Evolutionary conservation across 2,888 invertebrate species (phyloP), one percentile per base, ranked within the genome.

Genomic region (Molorchus minor): DNA sequence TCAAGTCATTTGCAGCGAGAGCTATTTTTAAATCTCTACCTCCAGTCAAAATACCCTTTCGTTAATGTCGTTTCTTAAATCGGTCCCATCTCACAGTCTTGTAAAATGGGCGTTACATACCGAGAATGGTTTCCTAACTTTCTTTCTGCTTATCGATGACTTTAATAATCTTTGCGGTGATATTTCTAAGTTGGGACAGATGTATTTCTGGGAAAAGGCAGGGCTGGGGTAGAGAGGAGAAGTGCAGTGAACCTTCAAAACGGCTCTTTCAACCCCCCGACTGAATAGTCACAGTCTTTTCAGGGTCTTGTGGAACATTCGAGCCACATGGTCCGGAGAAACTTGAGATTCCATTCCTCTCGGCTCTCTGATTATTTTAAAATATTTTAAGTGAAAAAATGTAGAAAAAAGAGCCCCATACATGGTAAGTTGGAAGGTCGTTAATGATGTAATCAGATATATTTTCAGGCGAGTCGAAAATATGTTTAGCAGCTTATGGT

Each of bases 171-270:
- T 71, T 54, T 59, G 60, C 62, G 63, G 62, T 64, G 72, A 69
- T 72, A 74, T 75, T 74, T 71, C 69, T 68, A 71, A 67, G 65
- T 63, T 59, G 61, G 65, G 71, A 69, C 75, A 75, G 75, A 74
- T 74, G 74, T 68, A 70, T 65, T 74, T 74, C 74, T 70, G 61
- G 65, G 74, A 71, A 72, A 49, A 21, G n/a, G 38, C 49, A 15
- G 47, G 21, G 15, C n/a, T 21, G 29, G 49, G 49, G 49, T 38
- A 38, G 16, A 15, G 38, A 15, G 10, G 25, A 49, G 38, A 63
- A 61, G 69, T 65, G 65, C 68, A 66, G 63, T 66, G 70, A 69
- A 70, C 69, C 68, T 69, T 67, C 56, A 58, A 43, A 52, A 52
- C 30, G 54, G 47, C 33, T 53, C 47, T 43, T 30, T 47, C 44